Evolutionary conservation across 1,140 invertebrate species (phyloP), one percentile per base, ranked within the genome.

Genomic region (Catajapyx aquilonaris): DNA sequence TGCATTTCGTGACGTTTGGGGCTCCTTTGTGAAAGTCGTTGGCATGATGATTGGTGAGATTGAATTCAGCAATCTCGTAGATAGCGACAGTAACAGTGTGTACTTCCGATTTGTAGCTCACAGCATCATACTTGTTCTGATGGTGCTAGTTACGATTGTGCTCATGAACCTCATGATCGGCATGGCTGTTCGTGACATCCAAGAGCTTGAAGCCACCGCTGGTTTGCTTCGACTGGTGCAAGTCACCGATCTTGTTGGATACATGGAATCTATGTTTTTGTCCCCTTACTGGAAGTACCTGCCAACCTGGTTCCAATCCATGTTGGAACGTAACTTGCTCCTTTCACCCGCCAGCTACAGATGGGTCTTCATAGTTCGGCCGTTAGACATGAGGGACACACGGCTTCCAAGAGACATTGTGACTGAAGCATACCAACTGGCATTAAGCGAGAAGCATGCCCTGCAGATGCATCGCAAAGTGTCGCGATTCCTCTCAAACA

Each of bases 31-130:
- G 22, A 81, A 81, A 4, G 77, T 83, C 0, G 52, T 85, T 28
- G 80, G 81, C 0, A 85, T 86, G 79, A 86, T 86, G 81, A 84
- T 81, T 2, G 81, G 83, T 0, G 83, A 87, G 52, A 54, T 80
- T 35, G 73, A 77, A 45, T 62, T 79, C 22, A 45, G 44, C 37
- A 57, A 77, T 13, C 50, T 77, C 2, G 63, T 73, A 17, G 68
- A 72, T 36, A 64, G 69, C 39, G 66, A 72, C 1, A 65, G 69
- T 44, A 62, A 66, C 3, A 65, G 68, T 21, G 64, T 3, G 53
- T 52, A 16, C 17, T 17, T 20, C 1, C 35, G 23, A 31, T 30
- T 62, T 62, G 3, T 52, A 43, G 71, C 76, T 1, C 74, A 81
- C 51, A 57, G 80, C 3, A 72, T 73, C 2, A 80, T 76, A 49